phyloP scores from a whole-genome alignment of 2,797 vertebrate species.

The Prunella strophiata region DNA sequence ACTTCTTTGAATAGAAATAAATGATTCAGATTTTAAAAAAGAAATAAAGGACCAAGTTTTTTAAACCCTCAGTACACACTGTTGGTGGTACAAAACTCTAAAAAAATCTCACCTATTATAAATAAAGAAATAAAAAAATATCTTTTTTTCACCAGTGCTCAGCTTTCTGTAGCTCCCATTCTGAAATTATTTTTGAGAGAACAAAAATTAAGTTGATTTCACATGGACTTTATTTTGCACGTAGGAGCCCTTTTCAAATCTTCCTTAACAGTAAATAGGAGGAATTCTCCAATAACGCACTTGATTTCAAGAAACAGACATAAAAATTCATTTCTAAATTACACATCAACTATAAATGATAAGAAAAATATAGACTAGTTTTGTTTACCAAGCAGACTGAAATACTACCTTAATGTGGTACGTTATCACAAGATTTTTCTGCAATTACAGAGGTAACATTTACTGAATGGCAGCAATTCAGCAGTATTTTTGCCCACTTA shows the following conservation, averaged over 20 bases:
- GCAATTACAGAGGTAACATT: neutral
- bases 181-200: neutral
- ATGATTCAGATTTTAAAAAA: neutral
- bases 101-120: neutral
- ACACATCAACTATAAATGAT: neutral
- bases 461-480: neutral
- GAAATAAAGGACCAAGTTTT: neutral
- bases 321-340: neutral
- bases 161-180: neutral
- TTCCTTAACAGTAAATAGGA: neutral
- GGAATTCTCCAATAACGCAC: neutral
- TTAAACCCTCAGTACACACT: neutral
- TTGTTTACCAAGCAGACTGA: neutral
- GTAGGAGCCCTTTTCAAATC: neutral
- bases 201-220: neutral
- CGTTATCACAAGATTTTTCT: neutral
- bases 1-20: neutral
- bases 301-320: neutral
- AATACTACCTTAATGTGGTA: neutral
- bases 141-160: neutral
- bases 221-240: neutral
- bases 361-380: neutral
- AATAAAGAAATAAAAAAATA: neutral
- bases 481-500: neutral
- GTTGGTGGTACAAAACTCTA: neutral